phyloP scores from a whole-genome alignment of 2,113 vertebrate species.

The Zingel zingel region DNA sequence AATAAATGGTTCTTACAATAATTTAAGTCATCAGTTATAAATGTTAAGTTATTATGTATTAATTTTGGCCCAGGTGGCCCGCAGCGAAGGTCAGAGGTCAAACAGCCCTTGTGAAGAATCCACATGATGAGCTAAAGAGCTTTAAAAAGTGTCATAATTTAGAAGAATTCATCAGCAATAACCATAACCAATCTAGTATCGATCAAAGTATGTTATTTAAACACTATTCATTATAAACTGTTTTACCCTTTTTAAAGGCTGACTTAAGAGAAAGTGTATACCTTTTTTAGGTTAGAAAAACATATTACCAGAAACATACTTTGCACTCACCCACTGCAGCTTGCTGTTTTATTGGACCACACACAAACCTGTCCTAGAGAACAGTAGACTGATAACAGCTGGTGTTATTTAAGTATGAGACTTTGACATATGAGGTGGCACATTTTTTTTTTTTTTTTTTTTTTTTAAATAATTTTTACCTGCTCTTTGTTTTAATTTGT shows the following conservation, averaged over 20 bases:
- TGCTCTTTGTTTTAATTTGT: no score
- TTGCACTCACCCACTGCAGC: background rate
- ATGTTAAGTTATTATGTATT: background rate
- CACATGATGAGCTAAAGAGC: background rate
- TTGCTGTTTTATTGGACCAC: background rate
- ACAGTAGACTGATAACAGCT: background rate
- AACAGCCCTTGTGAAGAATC: background rate
- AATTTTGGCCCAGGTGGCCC: background rate
- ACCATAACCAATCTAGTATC: background rate
- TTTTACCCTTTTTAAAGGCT: background rate
- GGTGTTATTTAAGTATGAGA: background rate
- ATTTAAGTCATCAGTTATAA: background rate
- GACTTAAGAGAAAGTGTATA: background rate
- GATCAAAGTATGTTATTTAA: background rate
- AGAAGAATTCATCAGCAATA: background rate
- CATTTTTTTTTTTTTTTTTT: no score
- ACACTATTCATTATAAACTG: background rate
- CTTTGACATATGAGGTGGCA: constrained; percentile 19
- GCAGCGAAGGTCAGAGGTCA: background rate
- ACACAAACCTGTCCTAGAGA: background rate
- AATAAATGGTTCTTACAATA: background rate
- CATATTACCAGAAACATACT: background rate
- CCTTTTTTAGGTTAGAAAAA: background rate
- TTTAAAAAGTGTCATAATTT: background rate
- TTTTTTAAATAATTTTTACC: no score